Evolutionary conservation across 1,140 invertebrate species (phyloP), one percentile per base, ranked within the genome.

Genomic region (Pachyrhynchus sulphureomaculatus): DNA sequence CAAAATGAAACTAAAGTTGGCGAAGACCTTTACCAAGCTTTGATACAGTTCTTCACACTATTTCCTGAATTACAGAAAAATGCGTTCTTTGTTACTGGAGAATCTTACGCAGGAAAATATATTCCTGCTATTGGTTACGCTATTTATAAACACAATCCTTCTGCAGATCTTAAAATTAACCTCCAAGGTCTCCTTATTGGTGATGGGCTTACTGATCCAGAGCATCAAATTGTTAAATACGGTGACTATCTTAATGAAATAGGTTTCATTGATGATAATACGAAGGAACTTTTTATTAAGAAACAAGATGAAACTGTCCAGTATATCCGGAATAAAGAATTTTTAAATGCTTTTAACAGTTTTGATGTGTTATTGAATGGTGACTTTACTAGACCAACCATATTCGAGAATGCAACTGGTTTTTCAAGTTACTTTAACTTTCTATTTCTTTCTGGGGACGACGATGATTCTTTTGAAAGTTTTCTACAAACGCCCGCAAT

Each of bases 101-200:
- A 94, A 76, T 93, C 91, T 2, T 94, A 93, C 75, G 92, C 83
- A 2, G 91, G 91, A n/a, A 88, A 88, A 73, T 91, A 92, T 71
- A 85, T 92, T 1, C 90, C 91, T 5, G 88, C 88, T 0, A 76
- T 91, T 6, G 83, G 83, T 0, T 83, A 88, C 87, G 72, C 91
- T 91, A 72, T 64, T 54, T 84, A 88, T 63, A 79, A 80, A 60
- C 81, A 85, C 24, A 88, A 86, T 64, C 76, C 81, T 29, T 77
- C 77, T 17, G 79, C 84, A 13, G 70, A 81, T 34, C 67, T 76
- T 2, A 83, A 82, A 65, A 86, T 89, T 17, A 88, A 89, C 73
- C 71, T 90, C 0, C 79, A 86, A 79, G 87, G 88, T 58, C 67
- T 95, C 57, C 86, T 88, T 0, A 93, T 95, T 62, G 92, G 91